Evolutionary conservation across 2,113 vertebrate genomes (phyloP), one percentile per base, ranked within the genome.

Genomic region (Polypterus bichir): DNA sequence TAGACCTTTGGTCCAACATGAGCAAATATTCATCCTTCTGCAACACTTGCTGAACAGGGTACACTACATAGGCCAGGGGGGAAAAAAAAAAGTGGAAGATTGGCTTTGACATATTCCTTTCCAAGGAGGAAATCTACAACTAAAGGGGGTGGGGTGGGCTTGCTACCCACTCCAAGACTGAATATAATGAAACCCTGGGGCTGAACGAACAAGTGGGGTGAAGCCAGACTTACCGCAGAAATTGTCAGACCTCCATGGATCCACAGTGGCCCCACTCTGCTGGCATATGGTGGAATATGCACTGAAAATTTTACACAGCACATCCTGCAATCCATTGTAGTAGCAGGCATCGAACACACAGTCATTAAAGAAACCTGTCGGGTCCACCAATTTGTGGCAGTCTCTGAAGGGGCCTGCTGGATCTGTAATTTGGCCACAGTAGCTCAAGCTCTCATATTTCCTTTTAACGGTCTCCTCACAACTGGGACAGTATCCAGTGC

Each of bases 161-260:
- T n/a, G n/a, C n/a, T n/a, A n/a, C n/a, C n/a, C n/a, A n/a, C n/a
- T n/a, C n/a, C n/a, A n/a, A n/a, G n/a, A n/a, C n/a, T n/a, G n/a
- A n/a, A n/a, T n/a, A n/a, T n/a, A n/a, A n/a, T n/a, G n/a, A n/a
- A n/a, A n/a, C n/a, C n/a, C n/a, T n/a, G n/a, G n/a, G n/a, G n/a
- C n/a, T n/a, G n/a, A n/a, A n/a, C n/a, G n/a, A n/a, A n/a, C n/a
- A n/a, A n/a, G n/a, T n/a, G n/a, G n/a, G n/a, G n/a, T n/a, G n/a
- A n/a, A 47, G 10, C 3, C 54, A 52, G 11, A 63, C 65, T 59
- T 52, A 66, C 65, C 9, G 49, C 65, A 66, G 51, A 66, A 63
- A 44, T 59, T 48, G 48, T 46, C 55, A 10, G 54, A 47, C 5
- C 65, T 59, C 65, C 65, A 67, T 48, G 62, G 47, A 48, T 54